These are phyloP conservation scores for Pardosa pseudoannulata DNA, from an alignment of 2,888 invertebrate genomes.

Conservation along the genomic window DNA sequence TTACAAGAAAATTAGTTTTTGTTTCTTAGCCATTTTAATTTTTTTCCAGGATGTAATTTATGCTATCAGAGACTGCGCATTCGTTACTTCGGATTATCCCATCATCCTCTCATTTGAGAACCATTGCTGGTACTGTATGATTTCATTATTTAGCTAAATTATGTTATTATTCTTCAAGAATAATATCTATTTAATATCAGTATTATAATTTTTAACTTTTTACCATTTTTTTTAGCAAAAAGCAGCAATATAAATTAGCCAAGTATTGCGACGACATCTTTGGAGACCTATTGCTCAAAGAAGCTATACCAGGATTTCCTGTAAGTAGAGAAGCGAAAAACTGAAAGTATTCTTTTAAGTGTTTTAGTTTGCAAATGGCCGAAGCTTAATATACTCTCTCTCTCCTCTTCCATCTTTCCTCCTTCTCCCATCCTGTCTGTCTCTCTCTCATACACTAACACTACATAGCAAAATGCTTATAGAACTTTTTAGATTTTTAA, in stretches of 20 bases:
- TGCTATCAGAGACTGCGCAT: constrained; percentile 97
- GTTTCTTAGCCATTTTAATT: no score
- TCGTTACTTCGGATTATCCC: constrained; percentile 98
- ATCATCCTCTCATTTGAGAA: constrained; percentile 99
- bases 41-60: constrained; percentile 89
- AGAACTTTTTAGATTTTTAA: no score
- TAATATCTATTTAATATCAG: not conserved
- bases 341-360: no score
- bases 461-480: no score
- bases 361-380: no score
- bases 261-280: constrained; percentile 99
- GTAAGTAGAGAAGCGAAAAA: constrained; percentile 80
- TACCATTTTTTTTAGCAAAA: constrained; percentile 78
- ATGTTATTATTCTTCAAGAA: no score
- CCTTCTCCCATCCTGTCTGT: no score
- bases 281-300: constrained; percentile 92
- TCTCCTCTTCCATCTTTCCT: no score
- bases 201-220: not conserved
- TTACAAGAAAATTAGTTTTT: no score
- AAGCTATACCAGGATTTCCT: constrained; percentile 89
- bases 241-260: constrained; percentile 98
- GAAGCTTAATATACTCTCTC: no score
- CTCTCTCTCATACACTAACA: no score
- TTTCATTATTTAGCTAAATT: constrained; percentile 16
- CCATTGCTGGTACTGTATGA: constrained; percentile 95